Conservation (phyloP, 2,888 invertebrate species). For the Drosophila atripex region DNA sequence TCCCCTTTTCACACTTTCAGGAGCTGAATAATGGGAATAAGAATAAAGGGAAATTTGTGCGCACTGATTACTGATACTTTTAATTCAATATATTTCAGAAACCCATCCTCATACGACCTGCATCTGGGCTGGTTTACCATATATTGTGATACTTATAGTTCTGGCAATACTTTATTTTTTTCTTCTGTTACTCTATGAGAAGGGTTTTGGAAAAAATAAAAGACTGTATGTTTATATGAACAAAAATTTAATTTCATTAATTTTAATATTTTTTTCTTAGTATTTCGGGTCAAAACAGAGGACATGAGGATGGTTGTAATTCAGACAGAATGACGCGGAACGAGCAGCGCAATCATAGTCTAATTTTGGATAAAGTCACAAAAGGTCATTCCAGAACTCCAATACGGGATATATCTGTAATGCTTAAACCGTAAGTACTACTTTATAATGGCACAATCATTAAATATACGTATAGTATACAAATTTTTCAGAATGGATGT, state of each 20-base stretch:
- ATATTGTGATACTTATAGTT: slow-evolving; percentile 8
- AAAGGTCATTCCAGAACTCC: not conserved
- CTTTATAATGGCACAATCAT: no score
- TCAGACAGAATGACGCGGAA: slow-evolving; percentile 3
- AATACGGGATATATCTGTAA: slow-evolving; percentile 8
- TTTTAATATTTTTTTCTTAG: not conserved
- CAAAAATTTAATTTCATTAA: no score
- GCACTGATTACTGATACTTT: not conserved
- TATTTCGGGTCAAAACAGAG: not conserved
- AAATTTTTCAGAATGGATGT: slow-evolving; percentile 30
- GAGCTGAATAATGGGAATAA: slow-evolving; percentile 4
- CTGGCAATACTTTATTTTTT: slow-evolving; percentile 12
- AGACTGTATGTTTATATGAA: not conserved
- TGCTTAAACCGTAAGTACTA: slow-evolving; percentile 7
- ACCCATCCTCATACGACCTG: not conserved
- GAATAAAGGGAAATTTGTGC: slow-evolving; percentile 25
- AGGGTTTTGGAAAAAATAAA: not conserved
- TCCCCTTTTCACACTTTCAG: not conserved
- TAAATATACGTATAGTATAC: no score
- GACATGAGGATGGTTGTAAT: not conserved
- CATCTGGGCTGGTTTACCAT: slow-evolving; percentile 7
- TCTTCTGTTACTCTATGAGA: slow-evolving; percentile 8
- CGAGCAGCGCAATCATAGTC: slow-evolving; percentile 9
- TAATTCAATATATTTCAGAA: not conserved
- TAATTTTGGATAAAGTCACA: slow-evolving; percentile 13